phyloP scores from a whole-genome alignment of 2,888 invertebrate species.

The Cryptus armator region DNA sequence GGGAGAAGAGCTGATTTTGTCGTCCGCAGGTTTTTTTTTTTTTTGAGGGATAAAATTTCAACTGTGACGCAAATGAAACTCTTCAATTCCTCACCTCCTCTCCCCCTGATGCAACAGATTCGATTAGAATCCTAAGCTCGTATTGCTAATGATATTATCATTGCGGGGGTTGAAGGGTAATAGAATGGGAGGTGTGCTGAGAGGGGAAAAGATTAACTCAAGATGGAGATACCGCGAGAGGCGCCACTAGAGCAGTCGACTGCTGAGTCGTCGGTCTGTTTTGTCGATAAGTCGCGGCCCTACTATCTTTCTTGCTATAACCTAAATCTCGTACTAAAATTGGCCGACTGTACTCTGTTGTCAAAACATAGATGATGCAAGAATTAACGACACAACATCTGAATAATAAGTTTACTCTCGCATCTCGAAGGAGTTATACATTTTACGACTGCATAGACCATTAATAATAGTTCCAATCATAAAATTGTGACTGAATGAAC shows the following conservation, averaged over 20 bases:
- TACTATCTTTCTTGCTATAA: neutral
- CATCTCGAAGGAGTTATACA: neutral
- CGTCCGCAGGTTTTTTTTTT: neutral
- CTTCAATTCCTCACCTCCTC: conserved; percentile 22
- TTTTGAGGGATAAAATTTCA: neutral
- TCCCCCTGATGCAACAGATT: conserved; percentile 15
- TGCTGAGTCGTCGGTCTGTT: conserved; percentile 1
- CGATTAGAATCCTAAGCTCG: conserved; percentile 60
- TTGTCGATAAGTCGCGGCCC: neutral
- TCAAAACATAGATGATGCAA: neutral
- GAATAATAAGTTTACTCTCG: neutral
- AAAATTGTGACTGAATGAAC: neutral
- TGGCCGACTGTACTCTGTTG: too few relatives aligned
- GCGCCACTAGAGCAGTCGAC: neutral
- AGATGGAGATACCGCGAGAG: conserved; percentile 6
- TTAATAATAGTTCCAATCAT: neutral
- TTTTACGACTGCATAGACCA: neutral
- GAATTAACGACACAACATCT: neutral
- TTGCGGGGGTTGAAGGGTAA: conserved; percentile 5
- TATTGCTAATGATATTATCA: conserved; percentile 62
- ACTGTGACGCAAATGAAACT: conserved; percentile 19
- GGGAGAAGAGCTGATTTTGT: conserved; percentile 7
- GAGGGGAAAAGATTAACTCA: neutral
- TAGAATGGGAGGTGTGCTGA: conserved; percentile 8
- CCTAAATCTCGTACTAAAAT: conserved; percentile 24